Evolutionary conservation across 1,140 invertebrate genomes (phyloP).

Genomic region (Diorhabda carinulata): DNA sequence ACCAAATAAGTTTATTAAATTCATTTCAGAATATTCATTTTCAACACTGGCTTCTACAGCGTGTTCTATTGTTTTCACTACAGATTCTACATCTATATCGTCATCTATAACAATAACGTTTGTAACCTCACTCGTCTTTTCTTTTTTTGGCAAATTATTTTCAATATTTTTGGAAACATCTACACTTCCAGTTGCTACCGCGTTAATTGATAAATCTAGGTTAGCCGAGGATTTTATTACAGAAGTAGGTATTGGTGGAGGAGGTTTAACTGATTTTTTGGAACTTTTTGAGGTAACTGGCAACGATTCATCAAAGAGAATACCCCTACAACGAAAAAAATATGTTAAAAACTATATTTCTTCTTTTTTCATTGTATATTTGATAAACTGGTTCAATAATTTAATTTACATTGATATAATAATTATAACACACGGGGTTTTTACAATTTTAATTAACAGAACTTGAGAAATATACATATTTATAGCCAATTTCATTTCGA

Average conservation of each 20-base stretch:
- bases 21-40: conserved; percentile 14
- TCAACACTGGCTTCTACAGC: neutral
- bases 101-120: conserved; percentile 25
- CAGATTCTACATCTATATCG: conserved; percentile 12
- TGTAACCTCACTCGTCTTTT: neutral
- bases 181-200: neutral
- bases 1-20: conserved; percentile 32
- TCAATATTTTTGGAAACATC: neutral
- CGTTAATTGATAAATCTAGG: conserved; percentile 11
- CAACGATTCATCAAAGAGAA: conserved; percentile 51
- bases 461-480: no score
- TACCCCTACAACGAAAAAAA: conserved; percentile 42
- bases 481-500: no score
- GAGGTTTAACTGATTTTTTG: conserved; percentile 29
- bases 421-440: no score
- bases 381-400: no score
- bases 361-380: no score
- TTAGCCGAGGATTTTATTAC: neutral
- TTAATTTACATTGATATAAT: no score
- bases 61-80: neutral
- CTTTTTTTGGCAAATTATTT: neutral
- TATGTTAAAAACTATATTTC: no score
- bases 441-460: no score
- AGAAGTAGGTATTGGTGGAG: neutral
- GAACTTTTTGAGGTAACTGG: conserved; percentile 38